Base-by-base conservation (phyloP, 2,888 invertebrate genomes). In the Scaptomyza cyrtandrae region DNA sequence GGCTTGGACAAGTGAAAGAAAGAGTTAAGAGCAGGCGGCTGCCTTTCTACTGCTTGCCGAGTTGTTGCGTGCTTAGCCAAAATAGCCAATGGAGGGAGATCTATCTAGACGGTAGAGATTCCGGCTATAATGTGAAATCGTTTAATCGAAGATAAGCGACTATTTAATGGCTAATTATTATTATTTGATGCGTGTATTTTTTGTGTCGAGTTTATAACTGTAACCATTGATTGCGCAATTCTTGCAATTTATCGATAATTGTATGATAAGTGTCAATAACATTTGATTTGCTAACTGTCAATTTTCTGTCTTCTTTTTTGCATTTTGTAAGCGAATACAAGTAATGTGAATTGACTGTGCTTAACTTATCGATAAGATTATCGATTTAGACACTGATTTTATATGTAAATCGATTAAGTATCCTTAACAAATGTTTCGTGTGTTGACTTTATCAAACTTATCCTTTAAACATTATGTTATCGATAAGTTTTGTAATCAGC, bases 1-100 rank as follows among this genome's bases (percentile, higher is more conserved):
- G 53, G 44, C 44, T n/a, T 61, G 68, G 50, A 74, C 81, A 84
- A 77, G 65, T 80, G 70, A 84, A 82, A 82, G 85, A 87, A 86
- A 84, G 75, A 86, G 85, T 80, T 84, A 60, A 66, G 54, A 57
- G n/a, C 31, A 16, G 10, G 45, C 33, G 37, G 19, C 33, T 43
- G 77, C 77, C 66, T 74, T 74, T 76, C 66, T 74, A 71, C 77
- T 7, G 29, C 29, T 64, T 54, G 24, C 2, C 4, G 3, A 13
- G 16, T 33, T 52, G n/a, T 67, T 56, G 60, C 60, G 61, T 74
- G 75, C 54, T 16, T 24, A 10, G 33, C 33, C 29, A 13, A 65
- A 65, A 10, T 50, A 41, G 13, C 24, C n/a, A 53, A 27, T 62
- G 27, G 37, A n/a, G 43, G 27, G 37, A n/a, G 43, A 39, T 14